These are phyloP conservation scores for Sebastes iracundus DNA, from an alignment of 2,797 vertebrate genomes.

Conservation along the genomic window DNA sequence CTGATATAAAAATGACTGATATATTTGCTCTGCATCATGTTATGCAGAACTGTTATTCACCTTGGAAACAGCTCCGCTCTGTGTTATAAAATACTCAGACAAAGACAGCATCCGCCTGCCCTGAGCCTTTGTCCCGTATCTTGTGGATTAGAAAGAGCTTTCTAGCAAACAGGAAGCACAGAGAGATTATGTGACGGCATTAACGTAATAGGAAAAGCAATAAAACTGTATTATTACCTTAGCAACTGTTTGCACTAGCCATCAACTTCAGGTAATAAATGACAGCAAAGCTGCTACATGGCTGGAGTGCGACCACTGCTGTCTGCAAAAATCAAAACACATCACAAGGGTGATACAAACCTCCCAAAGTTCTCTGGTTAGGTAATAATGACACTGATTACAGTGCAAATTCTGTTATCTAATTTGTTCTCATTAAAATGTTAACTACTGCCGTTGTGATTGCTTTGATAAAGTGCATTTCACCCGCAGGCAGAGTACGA, in stretches of 20 bases:
- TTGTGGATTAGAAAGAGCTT: constrained; percentile 37
- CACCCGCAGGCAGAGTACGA: neutral
- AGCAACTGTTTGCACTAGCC: constrained; percentile 65
- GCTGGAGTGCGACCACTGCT: neutral
- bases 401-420: constrained; percentile 22
- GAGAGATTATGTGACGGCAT: constrained; percentile 44
- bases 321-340: neutral
- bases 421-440: constrained; percentile 47
- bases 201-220: constrained; percentile 56
- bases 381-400: constrained; percentile 24
- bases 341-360: neutral
- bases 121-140: neutral
- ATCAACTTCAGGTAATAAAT: constrained; percentile 60
- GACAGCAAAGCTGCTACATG: constrained; percentile 21
- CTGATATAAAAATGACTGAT: constrained; percentile 10
- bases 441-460: neutral
- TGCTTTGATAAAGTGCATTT: constrained; percentile 2
- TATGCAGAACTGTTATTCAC: constrained; percentile 54
- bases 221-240: constrained; percentile 59
- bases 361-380: constrained; percentile 1
- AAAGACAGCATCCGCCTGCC: constrained; percentile 11
- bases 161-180: constrained; percentile 73
- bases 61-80: constrained; percentile 59
- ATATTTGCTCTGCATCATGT: constrained; percentile 27
- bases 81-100: constrained; percentile 45